Evolutionary conservation across 1,140 invertebrate genomes (phyloP), one percentile per base, ranked within the genome.

Genomic region (Goniozus legneri): DNA sequence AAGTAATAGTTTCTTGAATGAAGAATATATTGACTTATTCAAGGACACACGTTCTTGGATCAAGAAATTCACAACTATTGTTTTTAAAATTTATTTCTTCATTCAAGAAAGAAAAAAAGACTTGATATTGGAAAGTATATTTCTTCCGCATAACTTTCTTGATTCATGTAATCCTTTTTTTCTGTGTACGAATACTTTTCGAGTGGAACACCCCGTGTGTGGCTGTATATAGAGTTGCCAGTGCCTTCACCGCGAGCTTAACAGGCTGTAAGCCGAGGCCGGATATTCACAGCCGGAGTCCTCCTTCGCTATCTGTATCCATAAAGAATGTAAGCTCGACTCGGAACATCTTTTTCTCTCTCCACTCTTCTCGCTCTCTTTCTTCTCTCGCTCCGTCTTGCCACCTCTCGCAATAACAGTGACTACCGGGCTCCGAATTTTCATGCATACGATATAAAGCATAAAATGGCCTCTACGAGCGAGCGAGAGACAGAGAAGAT

Each of bases 391-490:
- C 41, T 44, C 33, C 30, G 37, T 52, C 50, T 41, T 30, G 15
- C 22, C 47, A 22, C 36, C 12, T 30, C 38, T 31, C 37, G 56
- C 56, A 56, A 58, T 58, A 58, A 58, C 50, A 49, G 49, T 37
- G 50, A 58, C 54, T 56, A 53, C 49, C 50, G 42, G 45, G 54
- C 52, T 56, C 50, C 54, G 33, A 58, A 58, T 56, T 58, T 58
- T 58, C 56, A 58, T 58, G 56, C 56, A 58, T 58, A 58, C 49
- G 54, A 56, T 58, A 58, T 58, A 58, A 58, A 58, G 56, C 47
- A 53, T 58, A 58, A 58, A 52, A 44, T 53, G 34, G 14, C 12
- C 18, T 36, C 16, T 36, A 13, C 31, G n/a, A 7, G 31, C n/a
- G 15, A 33, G 31, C 15, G n/a, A 14, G n/a, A 33, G 15, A 33